Conservation (phyloP, 2,113 vertebrate species). For the Kryptolebias marmoratus region DNA sequence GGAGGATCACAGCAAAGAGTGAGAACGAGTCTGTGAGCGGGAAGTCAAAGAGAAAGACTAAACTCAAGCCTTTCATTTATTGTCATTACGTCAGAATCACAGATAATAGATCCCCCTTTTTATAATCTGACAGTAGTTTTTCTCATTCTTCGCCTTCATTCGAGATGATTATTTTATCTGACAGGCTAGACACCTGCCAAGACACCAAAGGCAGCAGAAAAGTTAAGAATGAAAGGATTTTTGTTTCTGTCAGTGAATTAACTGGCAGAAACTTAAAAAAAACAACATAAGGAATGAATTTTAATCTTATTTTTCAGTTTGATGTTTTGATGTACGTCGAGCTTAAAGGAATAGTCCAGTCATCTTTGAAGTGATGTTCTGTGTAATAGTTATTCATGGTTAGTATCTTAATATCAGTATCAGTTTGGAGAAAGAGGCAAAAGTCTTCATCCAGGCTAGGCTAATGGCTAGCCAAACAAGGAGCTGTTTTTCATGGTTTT, state of each 20-base stretch:
- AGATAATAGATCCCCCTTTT: slow-evolving; percentile 53
- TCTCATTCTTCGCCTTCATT: slow-evolving; percentile 53
- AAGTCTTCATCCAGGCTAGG: too few relatives aligned
- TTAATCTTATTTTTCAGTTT: slow-evolving; percentile 5
- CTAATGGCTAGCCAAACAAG: too few relatives aligned
- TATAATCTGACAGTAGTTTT: slow-evolving; percentile 52
- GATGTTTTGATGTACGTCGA: slow-evolving; percentile 43
- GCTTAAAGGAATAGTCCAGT: not conserved
- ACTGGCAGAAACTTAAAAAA: slow-evolving; percentile 27
- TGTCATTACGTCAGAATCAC: slow-evolving; percentile 53
- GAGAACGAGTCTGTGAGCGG: slow-evolving; percentile 30
- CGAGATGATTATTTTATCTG: slow-evolving; percentile 61
- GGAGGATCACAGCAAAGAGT: slow-evolving; percentile 59
- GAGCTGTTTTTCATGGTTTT: too few relatives aligned
- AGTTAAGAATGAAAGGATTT: slow-evolving; percentile 35
- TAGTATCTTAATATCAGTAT: too few relatives aligned
- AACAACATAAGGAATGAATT: not conserved
- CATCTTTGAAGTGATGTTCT: too few relatives aligned
- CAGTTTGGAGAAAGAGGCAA: too few relatives aligned
- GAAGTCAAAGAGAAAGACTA: slow-evolving; percentile 40
- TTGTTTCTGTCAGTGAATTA: slow-evolving; percentile 9
- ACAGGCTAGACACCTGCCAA: slow-evolving; percentile 63
- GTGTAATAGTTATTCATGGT: too few relatives aligned
- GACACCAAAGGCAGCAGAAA: slow-evolving; percentile 38
- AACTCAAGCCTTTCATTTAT: slow-evolving; percentile 56